A percentile compares a stretch with the other conserved stretches of the same genome.
Conservation (phyloP, 2,797 vertebrate species). For the Lophotriccus pileatus region DNA sequence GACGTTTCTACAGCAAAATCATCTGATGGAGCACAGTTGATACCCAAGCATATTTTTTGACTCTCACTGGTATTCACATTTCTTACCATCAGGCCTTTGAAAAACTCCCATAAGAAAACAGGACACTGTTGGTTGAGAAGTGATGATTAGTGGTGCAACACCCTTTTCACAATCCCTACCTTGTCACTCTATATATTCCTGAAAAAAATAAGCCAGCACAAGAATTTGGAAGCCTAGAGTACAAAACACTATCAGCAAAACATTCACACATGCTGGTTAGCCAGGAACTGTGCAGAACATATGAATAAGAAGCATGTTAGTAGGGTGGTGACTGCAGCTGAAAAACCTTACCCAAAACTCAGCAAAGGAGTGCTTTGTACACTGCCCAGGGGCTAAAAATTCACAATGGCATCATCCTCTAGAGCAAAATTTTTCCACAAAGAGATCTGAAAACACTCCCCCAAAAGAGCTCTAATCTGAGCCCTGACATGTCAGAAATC, state of each 20-base stretch:
- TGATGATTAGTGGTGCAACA: background rate
- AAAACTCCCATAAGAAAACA: background rate
- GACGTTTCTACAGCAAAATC: background rate
- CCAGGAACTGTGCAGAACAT: background rate
- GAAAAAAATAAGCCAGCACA: background rate
- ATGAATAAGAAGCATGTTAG: background rate
- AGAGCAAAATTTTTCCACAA: background rate
- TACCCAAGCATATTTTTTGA: background rate
- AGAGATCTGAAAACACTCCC: background rate
- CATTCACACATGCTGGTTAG: background rate
- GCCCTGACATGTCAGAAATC: background rate
- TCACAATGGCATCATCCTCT: background rate
- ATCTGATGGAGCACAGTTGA: background rate
- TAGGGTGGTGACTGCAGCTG: background rate
- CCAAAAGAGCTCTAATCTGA: background rate
- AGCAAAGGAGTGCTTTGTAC: background rate
- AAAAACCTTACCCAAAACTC: background rate
- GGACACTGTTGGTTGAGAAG: background rate
- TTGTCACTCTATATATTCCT: background rate
- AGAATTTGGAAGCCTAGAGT: background rate
- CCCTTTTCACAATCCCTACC: background rate
- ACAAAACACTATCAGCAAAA: background rate
- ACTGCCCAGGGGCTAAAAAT: background rate
- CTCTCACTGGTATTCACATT: background rate
- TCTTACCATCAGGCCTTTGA: background rate